Evolutionary conservation across 2,113 vertebrate species (phyloP).

Genomic region (Ptilorrhoa leucosticta): DNA sequence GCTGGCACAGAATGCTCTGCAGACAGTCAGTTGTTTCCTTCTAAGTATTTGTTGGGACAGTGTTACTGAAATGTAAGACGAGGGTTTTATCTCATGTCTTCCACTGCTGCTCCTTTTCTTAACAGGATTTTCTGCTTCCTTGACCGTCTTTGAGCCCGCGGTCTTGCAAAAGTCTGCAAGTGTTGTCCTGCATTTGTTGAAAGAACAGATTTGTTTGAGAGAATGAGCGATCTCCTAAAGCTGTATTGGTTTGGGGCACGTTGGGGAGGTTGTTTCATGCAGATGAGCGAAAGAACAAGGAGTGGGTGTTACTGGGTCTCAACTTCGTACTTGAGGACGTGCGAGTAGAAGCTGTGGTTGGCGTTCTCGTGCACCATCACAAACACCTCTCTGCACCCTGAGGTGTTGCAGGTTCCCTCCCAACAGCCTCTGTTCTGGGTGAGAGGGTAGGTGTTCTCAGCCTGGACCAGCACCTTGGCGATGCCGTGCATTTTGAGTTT

Average conservation of each 20-base stretch:
- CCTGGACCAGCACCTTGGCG: conserved; percentile 72
- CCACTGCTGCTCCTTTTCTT: not conserved
- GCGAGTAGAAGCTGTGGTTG: conserved; percentile 74
- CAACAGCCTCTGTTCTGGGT: conserved; percentile 69
- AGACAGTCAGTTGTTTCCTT: not conserved
- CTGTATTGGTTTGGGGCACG: not conserved
- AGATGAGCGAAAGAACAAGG: not conserved
- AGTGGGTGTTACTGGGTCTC: conserved; percentile 51
- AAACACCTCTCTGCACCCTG: conserved; percentile 70
- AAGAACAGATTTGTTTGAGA: not conserved
- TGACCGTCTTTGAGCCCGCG: not conserved
- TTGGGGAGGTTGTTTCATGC: not conserved
- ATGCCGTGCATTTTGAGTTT: conserved; percentile 75
- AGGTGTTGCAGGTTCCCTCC: conserved; percentile 78
- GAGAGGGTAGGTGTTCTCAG: conserved; percentile 61
- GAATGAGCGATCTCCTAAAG: not conserved
- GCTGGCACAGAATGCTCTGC: not conserved
- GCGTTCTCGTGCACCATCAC: conserved; percentile 79
- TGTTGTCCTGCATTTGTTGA: not conserved
- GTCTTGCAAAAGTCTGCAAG: not conserved
- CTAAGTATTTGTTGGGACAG: not conserved
- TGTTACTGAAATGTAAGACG: not conserved
- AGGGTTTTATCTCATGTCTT: not conserved
- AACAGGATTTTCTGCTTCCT: not conserved
- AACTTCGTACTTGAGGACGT: conserved; percentile 77